These are phyloP conservation scores for Ormyrus nitidulus DNA, from an alignment of 2,888 invertebrate genomes.

Conservation along the genomic window DNA sequence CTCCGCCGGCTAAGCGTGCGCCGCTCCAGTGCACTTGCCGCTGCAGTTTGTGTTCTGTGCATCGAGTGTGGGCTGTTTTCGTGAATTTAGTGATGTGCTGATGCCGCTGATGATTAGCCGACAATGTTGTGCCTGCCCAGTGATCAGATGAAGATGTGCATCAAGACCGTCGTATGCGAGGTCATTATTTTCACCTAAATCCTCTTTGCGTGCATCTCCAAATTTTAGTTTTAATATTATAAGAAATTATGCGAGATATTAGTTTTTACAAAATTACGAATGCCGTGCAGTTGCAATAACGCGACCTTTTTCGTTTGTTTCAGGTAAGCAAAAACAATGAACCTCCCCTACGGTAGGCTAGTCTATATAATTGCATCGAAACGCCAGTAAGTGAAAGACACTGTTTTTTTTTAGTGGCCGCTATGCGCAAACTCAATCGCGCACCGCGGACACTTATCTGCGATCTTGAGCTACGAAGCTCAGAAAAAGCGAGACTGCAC, in stretches of 20 bases:
- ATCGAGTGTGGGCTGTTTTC: not conserved
- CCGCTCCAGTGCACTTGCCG: not conserved
- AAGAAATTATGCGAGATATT: too few relatives aligned
- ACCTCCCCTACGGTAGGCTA: too few relatives aligned
- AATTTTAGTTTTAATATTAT: too few relatives aligned
- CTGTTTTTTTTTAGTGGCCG: slow-evolving; percentile 5
- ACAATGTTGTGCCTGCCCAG: slow-evolving; percentile 53
- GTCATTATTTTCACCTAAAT: slow-evolving; percentile 19
- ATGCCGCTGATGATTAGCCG: not conserved
- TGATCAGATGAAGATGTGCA: slow-evolving; percentile 56
- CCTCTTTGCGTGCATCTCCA: too few relatives aligned
- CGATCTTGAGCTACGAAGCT: too few relatives aligned
- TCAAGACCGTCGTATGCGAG: slow-evolving; percentile 53
- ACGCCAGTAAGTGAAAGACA: slow-evolving; percentile 45
- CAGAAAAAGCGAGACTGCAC: too few relatives aligned
- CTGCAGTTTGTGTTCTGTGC: not conserved
- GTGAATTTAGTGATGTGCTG: too few relatives aligned
- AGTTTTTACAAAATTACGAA: too few relatives aligned
- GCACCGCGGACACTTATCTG: too few relatives aligned
- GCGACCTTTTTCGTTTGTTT: slow-evolving; percentile 37
- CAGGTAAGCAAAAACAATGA: slow-evolving; percentile 46
- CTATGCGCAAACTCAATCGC: not conserved
- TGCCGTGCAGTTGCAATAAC: slow-evolving; percentile 6
- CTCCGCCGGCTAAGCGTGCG: slow-evolving; percentile 10
- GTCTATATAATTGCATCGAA: not conserved